Evolutionary conservation across 2,113 vertebrate genomes (phyloP).

Genomic region (Grus americana): DNA sequence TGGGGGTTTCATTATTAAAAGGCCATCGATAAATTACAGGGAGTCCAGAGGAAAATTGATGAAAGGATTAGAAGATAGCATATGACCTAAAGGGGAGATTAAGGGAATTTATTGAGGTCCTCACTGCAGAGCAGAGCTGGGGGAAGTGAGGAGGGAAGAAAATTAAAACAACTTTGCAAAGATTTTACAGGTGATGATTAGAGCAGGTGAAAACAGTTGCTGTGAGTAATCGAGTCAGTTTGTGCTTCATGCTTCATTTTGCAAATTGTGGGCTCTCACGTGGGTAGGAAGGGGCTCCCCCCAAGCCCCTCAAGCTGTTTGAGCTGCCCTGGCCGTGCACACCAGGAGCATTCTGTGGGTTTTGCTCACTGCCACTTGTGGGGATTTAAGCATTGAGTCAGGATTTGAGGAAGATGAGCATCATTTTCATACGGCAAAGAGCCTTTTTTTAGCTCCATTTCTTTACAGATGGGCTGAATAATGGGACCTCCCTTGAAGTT

Average conservation of each 20-base stretch:
- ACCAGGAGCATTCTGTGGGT: neutral
- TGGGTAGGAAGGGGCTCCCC: accelerated
- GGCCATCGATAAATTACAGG: conserved; percentile 7
- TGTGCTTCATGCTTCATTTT: neutral
- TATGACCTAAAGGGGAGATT: conserved; percentile 37
- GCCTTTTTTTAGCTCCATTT: neutral
- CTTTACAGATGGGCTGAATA: conserved; percentile 10
- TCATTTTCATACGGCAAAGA: neutral
- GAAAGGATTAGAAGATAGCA: neutral
- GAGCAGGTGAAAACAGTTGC: neutral
- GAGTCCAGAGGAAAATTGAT: conserved; percentile 32
- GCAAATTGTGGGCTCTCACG: neutral
- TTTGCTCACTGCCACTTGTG: neutral
- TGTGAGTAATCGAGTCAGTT: neutral
- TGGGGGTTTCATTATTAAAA: neutral
- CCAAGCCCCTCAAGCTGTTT: accelerated
- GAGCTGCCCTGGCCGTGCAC: accelerated
- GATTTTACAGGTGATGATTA: neutral
- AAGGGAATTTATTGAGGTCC: conserved; percentile 5
- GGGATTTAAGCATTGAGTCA: neutral
- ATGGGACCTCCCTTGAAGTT: neutral
- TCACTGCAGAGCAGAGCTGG: accelerated
- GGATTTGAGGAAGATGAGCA: neutral
- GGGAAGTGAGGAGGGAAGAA: neutral
- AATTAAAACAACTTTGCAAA: conserved; percentile 2